Base-by-base conservation (phyloP, 2,888 invertebrate species). In the Crocallis elinguaria region DNA sequence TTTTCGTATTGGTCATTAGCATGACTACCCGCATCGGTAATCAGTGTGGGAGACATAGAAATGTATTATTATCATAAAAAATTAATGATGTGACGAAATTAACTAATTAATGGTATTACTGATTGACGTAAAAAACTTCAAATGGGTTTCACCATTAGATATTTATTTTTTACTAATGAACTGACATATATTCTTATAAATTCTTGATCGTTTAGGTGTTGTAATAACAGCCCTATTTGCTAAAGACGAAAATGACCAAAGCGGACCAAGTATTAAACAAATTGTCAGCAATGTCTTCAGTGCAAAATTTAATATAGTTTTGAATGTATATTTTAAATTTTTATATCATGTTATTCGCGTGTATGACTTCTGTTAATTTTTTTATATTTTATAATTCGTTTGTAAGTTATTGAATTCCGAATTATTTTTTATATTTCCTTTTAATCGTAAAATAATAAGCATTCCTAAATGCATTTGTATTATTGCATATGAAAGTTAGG, bases 181-280 rank as follows among this genome's bases (percentile, higher is more conserved):
- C n/a, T n/a, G n/a, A n/a, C n/a, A n/a, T n/a, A 27, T 39, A 16
- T 33, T 25, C 14, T 11, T 30, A 27, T 19, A 19, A 36, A 13
- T 27, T 8, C 16, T 7, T 8, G 6, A 30, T 17, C n/a, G 0
- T 21, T 37, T 8, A 21, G 3, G 11, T 13, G 8, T 23, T 21
- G 14, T 37, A 21, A 37, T 37, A 13, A 14, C 30, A 16, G 9
- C 8, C 11, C n/a, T 30, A 35, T 9, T 36, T 33, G 29, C 30
- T 16, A 39, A n/a, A 38, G 30, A 45, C 12, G n/a, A 32, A 29
- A 30, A 17, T 42, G 12, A 44, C 58, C 48, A 54, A 58, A 54
- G 48, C 42, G 54, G 58, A 58, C 54, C 58, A 58, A 54, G 27
- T 33, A 49, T 41, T 36, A 11, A 41, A 27, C 16, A 33, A 19